Conservation (phyloP, 2,888 invertebrate species). For the Synanthedon formicaeformis region DNA sequence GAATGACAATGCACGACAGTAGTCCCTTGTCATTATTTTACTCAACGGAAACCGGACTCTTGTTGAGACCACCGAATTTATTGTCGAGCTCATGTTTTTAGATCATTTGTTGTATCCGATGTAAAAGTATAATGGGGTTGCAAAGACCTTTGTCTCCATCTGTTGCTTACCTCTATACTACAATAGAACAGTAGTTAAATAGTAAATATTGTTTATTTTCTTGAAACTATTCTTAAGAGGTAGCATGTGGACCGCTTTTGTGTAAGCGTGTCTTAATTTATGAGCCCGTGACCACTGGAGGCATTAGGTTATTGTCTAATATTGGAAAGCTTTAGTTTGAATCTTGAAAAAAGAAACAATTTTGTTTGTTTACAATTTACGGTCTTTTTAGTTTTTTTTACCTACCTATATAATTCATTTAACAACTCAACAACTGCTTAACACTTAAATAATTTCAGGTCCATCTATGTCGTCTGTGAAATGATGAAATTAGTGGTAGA, state of each 20-base stretch:
- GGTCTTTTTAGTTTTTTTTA: too few species aligned
- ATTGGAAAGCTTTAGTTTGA: constrained; percentile 28
- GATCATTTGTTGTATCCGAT: constrained; percentile 48
- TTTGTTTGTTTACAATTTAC: too few species aligned
- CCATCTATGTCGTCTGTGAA: too few species aligned
- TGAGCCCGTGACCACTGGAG: constrained; percentile 39
- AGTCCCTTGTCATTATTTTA: constrained; percentile 44
- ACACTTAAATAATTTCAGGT: too few species aligned
- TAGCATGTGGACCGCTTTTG: constrained; percentile 54
- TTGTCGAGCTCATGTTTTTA: constrained; percentile 45
- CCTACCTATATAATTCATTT: too few species aligned
- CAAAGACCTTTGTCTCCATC: constrained; percentile 46
- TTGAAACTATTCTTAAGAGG: constrained; percentile 52
- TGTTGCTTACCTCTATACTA: constrained; percentile 42
- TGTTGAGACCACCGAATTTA: constrained; percentile 26
- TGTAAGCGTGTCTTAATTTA: constrained; percentile 51
- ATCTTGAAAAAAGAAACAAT: too few species aligned
- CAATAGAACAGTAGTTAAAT: constrained; percentile 48
- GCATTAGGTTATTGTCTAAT: constrained; percentile 55
- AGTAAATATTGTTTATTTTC: constrained; percentile 60
- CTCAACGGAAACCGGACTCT: constrained; percentile 44
- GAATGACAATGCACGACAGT: constrained; percentile 42
- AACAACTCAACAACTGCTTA: too few species aligned
- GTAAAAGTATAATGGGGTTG: constrained; percentile 51
- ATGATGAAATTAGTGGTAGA: too few species aligned